These are phyloP conservation scores for Laupala kohalensis DNA, from an alignment of 1,140 invertebrate genomes.

Conservation along the genomic window DNA sequence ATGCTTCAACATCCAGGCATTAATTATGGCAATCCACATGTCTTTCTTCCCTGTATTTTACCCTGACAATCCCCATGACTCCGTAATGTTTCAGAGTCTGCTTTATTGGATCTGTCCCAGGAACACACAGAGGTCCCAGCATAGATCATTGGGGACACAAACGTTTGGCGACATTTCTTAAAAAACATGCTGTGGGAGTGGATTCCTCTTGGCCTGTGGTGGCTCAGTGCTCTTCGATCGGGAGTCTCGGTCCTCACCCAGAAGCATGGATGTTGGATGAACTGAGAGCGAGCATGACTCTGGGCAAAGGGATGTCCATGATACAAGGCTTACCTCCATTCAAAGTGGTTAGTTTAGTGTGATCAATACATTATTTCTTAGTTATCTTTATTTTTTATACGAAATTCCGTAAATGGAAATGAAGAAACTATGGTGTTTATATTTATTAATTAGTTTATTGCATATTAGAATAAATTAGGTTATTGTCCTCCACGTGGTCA, in stretches of 20 bases:
- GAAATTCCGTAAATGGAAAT: too few species aligned
- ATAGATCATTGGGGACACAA: conserved; percentile 55
- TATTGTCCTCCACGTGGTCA: too few species aligned
- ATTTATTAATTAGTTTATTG: too few species aligned
- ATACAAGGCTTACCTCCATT: conserved; percentile 17
- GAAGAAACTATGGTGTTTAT: too few species aligned
- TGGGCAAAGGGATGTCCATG: conserved; percentile 4
- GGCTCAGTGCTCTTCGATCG: conserved; percentile 83
- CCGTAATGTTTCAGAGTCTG: conserved; percentile 49
- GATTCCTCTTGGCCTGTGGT: conserved; percentile 49
- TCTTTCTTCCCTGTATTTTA: too few species aligned
- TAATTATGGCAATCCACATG: too few species aligned
- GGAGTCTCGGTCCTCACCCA: conserved; percentile 58
- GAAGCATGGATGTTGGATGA: conserved; percentile 56
- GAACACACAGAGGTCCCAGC: conserved; percentile 47
- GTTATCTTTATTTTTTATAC: background rate
- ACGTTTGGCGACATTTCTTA: conserved; percentile 47
- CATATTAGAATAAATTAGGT: too few species aligned
- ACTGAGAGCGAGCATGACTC: conserved; percentile 44
- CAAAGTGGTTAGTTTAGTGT: conserved; percentile 24
- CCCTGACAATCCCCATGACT: too few species aligned
- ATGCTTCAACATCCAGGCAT: too few species aligned
- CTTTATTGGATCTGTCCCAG: conserved; percentile 72
- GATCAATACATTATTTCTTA: background rate
- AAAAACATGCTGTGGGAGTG: conserved; percentile 40